Conservation (phyloP, 2,797 vertebrate species). For the Amblyopsis hoosieri region DNA sequence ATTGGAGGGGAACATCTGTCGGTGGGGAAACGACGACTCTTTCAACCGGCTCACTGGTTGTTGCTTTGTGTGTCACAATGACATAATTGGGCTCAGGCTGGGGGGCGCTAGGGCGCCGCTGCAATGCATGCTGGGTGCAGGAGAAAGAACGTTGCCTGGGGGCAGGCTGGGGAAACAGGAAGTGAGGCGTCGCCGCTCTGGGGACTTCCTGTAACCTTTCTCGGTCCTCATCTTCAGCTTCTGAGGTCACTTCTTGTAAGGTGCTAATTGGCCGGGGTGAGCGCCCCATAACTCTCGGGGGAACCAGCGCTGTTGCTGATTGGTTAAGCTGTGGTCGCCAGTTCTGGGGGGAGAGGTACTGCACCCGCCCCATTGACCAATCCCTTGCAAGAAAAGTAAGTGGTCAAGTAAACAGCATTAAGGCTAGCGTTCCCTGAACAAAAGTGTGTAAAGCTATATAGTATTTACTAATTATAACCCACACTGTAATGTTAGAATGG, state of each 20-base stretch:
- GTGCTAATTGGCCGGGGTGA: constrained; percentile 81
- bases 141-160: constrained; percentile 82
- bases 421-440: neutral
- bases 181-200: constrained; percentile 71
- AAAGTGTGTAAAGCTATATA: neutral
- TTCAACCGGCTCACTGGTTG: constrained; percentile 65
- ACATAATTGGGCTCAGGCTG: constrained; percentile 70
- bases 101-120: constrained; percentile 70
- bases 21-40: constrained; percentile 58
- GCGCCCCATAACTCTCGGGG: constrained; percentile 78
- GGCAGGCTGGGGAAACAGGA: constrained; percentile 77
- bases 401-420: neutral
- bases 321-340: constrained; percentile 79
- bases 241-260: constrained; percentile 83
- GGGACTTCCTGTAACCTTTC: constrained; percentile 67
- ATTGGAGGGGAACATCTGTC: constrained; percentile 32
- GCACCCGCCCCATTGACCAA: constrained; percentile 69
- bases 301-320: constrained; percentile 79
- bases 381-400: constrained; percentile 63
- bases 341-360: constrained; percentile 75
- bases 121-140: constrained; percentile 81
- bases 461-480: too few relatives aligned
- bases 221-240: constrained; percentile 78
- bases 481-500: too few relatives aligned
- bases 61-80: constrained; percentile 60